phyloP scores from a whole-genome alignment of 2,797 vertebrate species.

The Galagoides demidoff region DNA sequence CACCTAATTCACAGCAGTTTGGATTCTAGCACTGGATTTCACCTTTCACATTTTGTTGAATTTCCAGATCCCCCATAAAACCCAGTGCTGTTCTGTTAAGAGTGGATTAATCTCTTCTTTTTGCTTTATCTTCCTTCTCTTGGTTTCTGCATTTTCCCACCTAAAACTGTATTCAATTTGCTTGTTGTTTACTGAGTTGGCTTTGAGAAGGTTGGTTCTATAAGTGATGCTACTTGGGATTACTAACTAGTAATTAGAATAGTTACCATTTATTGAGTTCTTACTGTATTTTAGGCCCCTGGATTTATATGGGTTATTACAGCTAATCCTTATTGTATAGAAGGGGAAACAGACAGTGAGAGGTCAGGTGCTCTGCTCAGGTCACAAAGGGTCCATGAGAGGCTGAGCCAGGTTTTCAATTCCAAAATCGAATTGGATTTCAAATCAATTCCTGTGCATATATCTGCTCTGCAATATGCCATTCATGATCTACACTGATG shows the following conservation, averaged over 20 bases:
- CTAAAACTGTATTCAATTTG: constrained; percentile 20
- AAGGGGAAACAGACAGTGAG: background rate
- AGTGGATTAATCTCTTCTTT: background rate
- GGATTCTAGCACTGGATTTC: background rate
- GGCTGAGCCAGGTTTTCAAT: background rate
- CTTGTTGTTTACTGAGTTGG: background rate
- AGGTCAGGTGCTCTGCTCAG: background rate
- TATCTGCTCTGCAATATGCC: background rate
- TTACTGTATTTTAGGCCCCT: background rate
- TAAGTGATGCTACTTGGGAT: background rate
- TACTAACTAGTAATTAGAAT: background rate
- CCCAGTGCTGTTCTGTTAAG: background rate
- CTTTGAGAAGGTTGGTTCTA: background rate
- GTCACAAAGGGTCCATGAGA: background rate
- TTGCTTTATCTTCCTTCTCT: background rate
- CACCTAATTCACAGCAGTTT: background rate
- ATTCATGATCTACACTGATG: background rate
- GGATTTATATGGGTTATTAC: background rate
- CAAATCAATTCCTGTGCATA: too few relatives aligned
- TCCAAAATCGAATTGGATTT: background rate
- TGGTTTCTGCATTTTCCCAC: background rate
- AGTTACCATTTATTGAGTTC: background rate
- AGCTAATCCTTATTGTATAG: background rate
- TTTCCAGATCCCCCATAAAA: accelerated
- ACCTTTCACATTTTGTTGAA: background rate